phyloP scores from a whole-genome alignment of 2,888 invertebrate species.

The Diarsia brunnea region DNA sequence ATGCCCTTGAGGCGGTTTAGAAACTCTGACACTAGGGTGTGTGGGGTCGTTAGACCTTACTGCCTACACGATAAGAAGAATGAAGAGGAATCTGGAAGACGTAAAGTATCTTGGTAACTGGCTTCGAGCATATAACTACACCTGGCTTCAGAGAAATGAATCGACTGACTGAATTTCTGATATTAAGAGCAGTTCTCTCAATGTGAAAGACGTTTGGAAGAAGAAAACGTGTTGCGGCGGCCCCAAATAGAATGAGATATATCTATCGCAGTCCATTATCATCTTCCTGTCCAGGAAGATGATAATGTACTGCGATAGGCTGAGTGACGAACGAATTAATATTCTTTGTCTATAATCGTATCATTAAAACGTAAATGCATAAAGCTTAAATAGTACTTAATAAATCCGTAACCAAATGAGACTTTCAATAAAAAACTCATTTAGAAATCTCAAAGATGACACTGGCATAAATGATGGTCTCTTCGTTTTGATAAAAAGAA shows the following conservation, averaged over 20 bases:
- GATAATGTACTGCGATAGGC: neutral
- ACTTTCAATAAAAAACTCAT: conserved; percentile 19
- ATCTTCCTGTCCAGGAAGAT: too few relatives aligned
- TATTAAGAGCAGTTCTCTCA: neutral
- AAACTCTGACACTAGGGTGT: too few relatives aligned
- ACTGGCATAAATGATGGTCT: conserved; percentile 29
- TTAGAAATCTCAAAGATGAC: conserved; percentile 18
- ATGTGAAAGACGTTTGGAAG: neutral
- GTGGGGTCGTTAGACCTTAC: too few relatives aligned
- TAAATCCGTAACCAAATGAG: conserved; percentile 7
- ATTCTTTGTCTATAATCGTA: neutral
- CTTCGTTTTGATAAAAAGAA: conserved; percentile 24
- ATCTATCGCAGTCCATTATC: too few relatives aligned
- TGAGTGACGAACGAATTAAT: neutral
- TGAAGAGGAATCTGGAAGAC: too few relatives aligned
- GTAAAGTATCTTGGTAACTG: neutral
- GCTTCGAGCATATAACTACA: too few relatives aligned
- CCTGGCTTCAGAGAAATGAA: neutral
- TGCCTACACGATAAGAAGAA: too few relatives aligned
- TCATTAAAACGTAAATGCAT: neutral
- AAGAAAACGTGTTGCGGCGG: too few relatives aligned
- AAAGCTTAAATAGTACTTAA: neutral
- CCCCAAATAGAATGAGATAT: too few relatives aligned
- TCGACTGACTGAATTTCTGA: neutral
- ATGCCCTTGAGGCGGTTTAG: too few relatives aligned